Base-by-base conservation (phyloP, 2,888 invertebrate species). In the Acronicta alni region DNA sequence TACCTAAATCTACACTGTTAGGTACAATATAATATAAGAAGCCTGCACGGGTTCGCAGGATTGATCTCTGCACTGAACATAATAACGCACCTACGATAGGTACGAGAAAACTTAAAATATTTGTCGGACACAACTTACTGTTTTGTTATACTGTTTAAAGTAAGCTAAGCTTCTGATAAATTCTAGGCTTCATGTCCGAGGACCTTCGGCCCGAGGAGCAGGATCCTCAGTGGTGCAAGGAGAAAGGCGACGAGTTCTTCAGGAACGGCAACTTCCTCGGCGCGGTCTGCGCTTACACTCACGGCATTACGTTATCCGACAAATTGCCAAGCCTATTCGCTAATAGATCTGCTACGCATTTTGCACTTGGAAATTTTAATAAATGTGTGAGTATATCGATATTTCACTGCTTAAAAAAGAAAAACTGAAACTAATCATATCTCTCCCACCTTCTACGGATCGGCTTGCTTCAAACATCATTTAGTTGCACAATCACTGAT, bases 221-320 rank as follows among this genome's bases (percentile, higher is more conserved):
- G 73, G 97, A 98, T 88, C 97, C 98, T 0, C 95, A 96, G 64
- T 98, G 97, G 96, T 95, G 98, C 56, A 96, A 97, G 80, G 96
- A 96, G 64, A 98, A 98, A 89, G 98, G 97, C 46, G 96, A 97
- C 82, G 96, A 96, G 64, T 97, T 98, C 87, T 96, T 97, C 86
- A 95, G 96, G 66, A 95, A 92, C 60, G 96, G 96, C 26, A 97
- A 98, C 89, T 97, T 96, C 83, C 91, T 97, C 57, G 97, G 97
- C 2, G 98, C 98, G 0, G 94, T 98, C 48, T 98, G 97, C 82
- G 98, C 97, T 9, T 98, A 97, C 82, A 95, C 96, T 30, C 97
- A 97, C 82, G 98, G 97, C 1, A 96, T 98, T 56, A 95, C 96
- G 68, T 87, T 98, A 17, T 96, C 96, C 37, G 95, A 96, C 51